These are phyloP conservation scores for Heliothis virescens DNA, from an alignment of 1,140 invertebrate genomes.

Conservation along the genomic window DNA sequence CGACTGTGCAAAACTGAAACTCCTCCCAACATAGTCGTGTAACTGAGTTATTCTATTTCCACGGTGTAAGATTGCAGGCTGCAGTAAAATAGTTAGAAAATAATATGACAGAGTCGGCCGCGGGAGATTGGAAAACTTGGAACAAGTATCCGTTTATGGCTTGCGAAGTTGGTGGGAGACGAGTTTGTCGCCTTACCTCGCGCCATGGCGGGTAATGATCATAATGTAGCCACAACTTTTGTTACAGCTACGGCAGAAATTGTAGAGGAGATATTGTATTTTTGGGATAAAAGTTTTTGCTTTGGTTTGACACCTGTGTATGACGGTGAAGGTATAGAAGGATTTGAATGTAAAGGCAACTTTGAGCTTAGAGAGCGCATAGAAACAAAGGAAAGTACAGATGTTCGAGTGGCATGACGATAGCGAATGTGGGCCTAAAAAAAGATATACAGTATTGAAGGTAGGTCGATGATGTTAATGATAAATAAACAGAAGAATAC, in stretches of 20 bases:
- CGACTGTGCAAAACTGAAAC: conserved; percentile 38
- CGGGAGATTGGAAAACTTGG: conserved; percentile 71
- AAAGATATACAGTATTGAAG: too few species aligned
- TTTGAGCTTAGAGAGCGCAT: too few species aligned
- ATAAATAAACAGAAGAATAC: too few species aligned
- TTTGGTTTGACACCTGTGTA: background rate
- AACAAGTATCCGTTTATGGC: conserved; percentile 65
- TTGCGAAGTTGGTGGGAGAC: conserved; percentile 57
- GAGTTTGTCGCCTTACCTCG: conserved; percentile 59
- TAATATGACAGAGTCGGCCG: conserved; percentile 62
- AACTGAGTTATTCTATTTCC: conserved; percentile 47
- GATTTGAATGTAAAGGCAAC: too few species aligned
- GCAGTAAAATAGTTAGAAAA: conserved; percentile 73
- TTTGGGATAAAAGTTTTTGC: background rate
- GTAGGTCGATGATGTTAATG: too few species aligned
- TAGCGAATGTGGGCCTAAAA: too few species aligned
- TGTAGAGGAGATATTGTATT: conserved; percentile 4
- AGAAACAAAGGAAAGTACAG: too few species aligned
- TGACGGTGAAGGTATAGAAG: background rate
- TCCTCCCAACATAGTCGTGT: conserved; percentile 41
- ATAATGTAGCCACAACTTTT: conserved; percentile 46
- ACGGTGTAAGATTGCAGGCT: conserved; percentile 60
- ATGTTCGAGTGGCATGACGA: background rate
- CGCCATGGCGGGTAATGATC: conserved; percentile 45
- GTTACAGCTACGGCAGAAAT: conserved; percentile 18